Evolutionary conservation across 2,888 invertebrate genomes (phyloP).

Genomic region (Acronicta aceris): DNA sequence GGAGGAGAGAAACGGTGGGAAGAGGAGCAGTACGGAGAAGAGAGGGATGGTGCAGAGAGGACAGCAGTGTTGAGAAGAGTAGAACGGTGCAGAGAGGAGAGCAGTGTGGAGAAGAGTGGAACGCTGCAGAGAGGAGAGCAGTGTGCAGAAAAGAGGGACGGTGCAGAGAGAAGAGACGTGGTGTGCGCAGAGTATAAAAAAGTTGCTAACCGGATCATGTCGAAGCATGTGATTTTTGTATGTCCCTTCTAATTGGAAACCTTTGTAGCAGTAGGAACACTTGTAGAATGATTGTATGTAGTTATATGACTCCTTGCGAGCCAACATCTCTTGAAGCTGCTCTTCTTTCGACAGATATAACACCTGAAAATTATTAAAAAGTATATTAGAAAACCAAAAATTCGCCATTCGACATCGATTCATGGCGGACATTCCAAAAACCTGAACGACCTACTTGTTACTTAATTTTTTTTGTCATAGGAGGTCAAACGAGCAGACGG

Average conservation of each 20-base stretch:
- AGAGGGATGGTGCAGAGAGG: not conserved
- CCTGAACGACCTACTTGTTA: no score
- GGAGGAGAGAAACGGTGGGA: not conserved
- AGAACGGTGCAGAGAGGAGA: no score
- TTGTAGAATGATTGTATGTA: constrained; percentile 76
- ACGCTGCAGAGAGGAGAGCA: not conserved
- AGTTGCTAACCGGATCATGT: constrained; percentile 70
- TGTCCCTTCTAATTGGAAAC: constrained; percentile 73
- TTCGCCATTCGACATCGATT: no score
- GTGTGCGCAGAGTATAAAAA: no score
- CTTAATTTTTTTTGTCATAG: no score
- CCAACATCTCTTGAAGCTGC: constrained; percentile 70
- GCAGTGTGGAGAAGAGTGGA: no score
- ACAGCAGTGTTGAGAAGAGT: not conserved
- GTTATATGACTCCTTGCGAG: constrained; percentile 68
- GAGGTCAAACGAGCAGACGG: no score
- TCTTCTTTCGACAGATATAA: constrained; percentile 69
- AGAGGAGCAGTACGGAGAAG: no score
- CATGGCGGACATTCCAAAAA: no score
- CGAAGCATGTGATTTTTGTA: constrained; percentile 77
- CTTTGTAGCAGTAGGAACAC: constrained; percentile 77
- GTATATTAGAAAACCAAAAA: no score
- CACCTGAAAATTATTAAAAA: constrained; percentile 58
- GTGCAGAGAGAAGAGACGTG: no score
- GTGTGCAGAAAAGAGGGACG: not conserved